Percentiles rank a stretch among this genome's conserved stretches.
phyloP scores from a whole-genome alignment of 2,888 invertebrate species.

The Osmoderma eremita region DNA sequence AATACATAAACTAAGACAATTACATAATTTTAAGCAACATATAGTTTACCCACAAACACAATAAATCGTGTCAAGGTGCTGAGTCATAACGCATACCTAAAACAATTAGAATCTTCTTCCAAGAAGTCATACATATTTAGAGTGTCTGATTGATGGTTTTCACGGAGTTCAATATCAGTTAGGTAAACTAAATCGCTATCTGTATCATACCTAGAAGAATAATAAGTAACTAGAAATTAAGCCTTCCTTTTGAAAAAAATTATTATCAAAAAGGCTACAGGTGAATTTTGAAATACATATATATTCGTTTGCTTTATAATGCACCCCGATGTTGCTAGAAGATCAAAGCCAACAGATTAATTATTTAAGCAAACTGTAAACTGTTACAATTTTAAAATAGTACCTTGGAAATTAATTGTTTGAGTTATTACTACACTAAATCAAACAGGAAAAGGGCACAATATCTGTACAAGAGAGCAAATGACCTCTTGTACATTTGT shows the following conservation, averaged over 20 bases:
- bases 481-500: too few relatives aligned
- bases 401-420: background rate
- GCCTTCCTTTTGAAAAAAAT: background rate
- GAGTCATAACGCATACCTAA: constrained; percentile 36
- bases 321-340: constrained; percentile 33
- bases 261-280: background rate
- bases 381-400: constrained; percentile 10
- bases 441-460: too few relatives aligned
- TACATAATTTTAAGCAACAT: constrained; percentile 17
- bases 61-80: constrained; percentile 16
- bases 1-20: constrained; percentile 2
- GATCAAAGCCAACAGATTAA: constrained; percentile 8
- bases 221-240: constrained; percentile 20
- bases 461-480: too few relatives aligned
- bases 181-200: constrained; percentile 36
- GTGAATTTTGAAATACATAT: background rate
- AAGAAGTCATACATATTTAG: constrained; percentile 39
- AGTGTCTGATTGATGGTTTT: constrained; percentile 28
- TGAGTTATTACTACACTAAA: too few relatives aligned
- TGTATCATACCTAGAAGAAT: constrained; percentile 35
- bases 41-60: constrained; percentile 11
- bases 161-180: constrained; percentile 32
- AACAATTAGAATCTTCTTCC: constrained; percentile 39
- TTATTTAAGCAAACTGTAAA: background rate
- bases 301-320: background rate